These are phyloP conservation scores for Lordiphosa andalusiaca DNA, from an alignment of 2,888 invertebrate genomes.

Conservation along the genomic window DNA sequence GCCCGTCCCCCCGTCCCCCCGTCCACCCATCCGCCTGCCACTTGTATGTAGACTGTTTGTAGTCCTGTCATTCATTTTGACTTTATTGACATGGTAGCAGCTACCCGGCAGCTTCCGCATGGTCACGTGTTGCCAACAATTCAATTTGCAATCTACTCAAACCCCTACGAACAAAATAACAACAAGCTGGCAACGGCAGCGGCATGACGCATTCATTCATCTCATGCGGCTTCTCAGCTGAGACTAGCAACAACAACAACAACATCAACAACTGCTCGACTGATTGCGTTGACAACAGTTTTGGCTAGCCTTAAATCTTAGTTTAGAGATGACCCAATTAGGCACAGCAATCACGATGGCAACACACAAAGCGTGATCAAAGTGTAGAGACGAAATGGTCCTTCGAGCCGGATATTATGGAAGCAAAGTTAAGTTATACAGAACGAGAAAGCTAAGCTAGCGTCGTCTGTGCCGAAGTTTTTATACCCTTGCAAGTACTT, in stretches of 20 bases:
- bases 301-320: constrained; percentile 44
- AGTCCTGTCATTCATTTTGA: constrained; percentile 70
- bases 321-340: constrained; percentile 23
- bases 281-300: constrained; percentile 76
- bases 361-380: too few species aligned
- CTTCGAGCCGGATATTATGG: too few species aligned
- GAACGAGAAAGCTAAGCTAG: too few species aligned
- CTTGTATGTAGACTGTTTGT: constrained; percentile 67
- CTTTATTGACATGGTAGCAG: constrained; percentile 67
- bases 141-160: constrained; percentile 55
- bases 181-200: constrained; percentile 4
- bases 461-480: too few species aligned
- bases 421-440: too few species aligned
- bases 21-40: constrained; percentile 35
- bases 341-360: too few species aligned
- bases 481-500: too few species aligned
- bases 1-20: too few species aligned
- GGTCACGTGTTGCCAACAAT: constrained; percentile 73
- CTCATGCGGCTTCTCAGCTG: constrained; percentile 40
- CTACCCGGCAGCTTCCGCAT: constrained; percentile 29
- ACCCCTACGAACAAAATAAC: constrained; percentile 1
- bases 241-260: constrained; percentile 42
- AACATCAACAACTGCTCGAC: constrained; percentile 50
- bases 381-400: too few species aligned
- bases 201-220: constrained; percentile 42